Conservation (phyloP, 92 coral and sea anemone species). For the Epizoanthus scotinus region DNA sequence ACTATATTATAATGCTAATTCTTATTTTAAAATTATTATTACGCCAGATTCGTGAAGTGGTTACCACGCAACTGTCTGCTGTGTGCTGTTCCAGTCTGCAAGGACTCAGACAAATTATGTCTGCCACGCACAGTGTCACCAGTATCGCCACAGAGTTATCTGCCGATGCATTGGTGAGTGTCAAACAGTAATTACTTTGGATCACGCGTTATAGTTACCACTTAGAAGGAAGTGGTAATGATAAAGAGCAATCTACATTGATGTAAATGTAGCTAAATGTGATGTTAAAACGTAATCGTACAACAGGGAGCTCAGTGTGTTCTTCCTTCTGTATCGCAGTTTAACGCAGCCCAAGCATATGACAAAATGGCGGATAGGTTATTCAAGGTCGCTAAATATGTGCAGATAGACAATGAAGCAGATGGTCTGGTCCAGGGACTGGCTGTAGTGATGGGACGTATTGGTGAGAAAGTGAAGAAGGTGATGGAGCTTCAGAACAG, state of each 20-base stretch:
- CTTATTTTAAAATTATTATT: background rate
- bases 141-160: conserved; percentile 14
- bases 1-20: background rate
- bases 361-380: conserved; percentile 26
- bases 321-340: background rate
- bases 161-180: conserved; percentile 25
- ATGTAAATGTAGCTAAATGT: no score
- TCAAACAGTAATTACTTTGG: background rate
- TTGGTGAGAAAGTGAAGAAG: conserved; percentile 26
- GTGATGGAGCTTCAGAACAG: conserved; percentile 18
- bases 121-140: conserved; percentile 14
- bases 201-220: no score
- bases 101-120: conserved; percentile 25
- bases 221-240: no score
- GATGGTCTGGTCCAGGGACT: conserved; percentile 11
- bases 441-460: conserved; percentile 8
- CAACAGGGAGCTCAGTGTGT: no score
- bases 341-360: conserved; percentile 20
- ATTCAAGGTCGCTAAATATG: background rate
- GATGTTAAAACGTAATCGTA: no score
- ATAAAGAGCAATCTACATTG: no score
- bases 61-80: conserved; percentile 12
- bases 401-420: conserved; percentile 1
- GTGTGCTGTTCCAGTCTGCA: conserved; percentile 30
- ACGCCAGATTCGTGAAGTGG: conserved; percentile 19